Conservation (phyloP, 2,888 invertebrate species). For the Sycophila texana region DNA sequence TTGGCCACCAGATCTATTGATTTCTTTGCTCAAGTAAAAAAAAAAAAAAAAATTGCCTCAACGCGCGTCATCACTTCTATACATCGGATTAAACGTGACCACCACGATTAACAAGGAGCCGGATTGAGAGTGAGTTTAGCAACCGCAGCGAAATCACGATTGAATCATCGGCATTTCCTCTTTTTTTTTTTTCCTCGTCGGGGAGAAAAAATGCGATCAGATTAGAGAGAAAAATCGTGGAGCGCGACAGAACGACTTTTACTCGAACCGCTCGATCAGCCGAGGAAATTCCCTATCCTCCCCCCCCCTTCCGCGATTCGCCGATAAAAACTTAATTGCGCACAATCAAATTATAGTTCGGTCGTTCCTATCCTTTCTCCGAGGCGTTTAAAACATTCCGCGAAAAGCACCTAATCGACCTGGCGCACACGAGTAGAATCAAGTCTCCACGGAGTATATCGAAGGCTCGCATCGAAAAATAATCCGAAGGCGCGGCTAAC, state of each 20-base stretch:
- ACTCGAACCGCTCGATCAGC: conserved; percentile 29
- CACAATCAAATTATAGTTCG: conserved; percentile 30
- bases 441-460: background rate
- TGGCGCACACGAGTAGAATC: background rate
- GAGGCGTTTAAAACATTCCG: conserved; percentile 38
- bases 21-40: too few relatives aligned
- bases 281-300: conserved; percentile 17
- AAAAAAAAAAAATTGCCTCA: too few relatives aligned
- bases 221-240: conserved; percentile 13
- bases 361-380: background rate
- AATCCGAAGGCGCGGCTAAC: background rate
- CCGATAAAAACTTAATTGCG: conserved; percentile 49
- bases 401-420: conserved; percentile 15
- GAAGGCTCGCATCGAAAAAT: background rate
- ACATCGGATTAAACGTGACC: too few relatives aligned
- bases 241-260: conserved; percentile 33
- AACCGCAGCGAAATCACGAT: conserved; percentile 18
- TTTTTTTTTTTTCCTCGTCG: too few relatives aligned
- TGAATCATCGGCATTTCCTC: conserved; percentile 29
- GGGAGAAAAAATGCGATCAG: background rate
- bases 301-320: background rate
- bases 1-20: too few relatives aligned
- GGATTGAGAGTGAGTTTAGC: background rate
- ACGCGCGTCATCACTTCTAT: too few relatives aligned
- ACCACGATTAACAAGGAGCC: too few relatives aligned